phyloP scores from a whole-genome alignment of 2,113 vertebrate genomes.

The Varanus salvator region DNA sequence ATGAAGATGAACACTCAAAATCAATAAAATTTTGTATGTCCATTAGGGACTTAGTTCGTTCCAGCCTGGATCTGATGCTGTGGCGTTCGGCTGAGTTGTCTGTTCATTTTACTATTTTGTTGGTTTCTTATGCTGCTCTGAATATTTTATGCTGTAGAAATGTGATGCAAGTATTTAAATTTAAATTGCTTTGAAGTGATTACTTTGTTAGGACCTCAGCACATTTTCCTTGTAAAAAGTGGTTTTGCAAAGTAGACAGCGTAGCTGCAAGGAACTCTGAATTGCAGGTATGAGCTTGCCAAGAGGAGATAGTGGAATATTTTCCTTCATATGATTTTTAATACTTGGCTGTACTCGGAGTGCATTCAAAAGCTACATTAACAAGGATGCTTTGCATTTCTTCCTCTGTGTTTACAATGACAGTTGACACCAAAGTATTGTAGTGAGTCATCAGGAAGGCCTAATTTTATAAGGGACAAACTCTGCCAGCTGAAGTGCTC shows the following conservation, averaged over 20 bases:
- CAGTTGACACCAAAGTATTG: not conserved
- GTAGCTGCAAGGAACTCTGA: constrained; percentile 16
- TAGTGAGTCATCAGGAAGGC: constrained; percentile 8
- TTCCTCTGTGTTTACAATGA: constrained; percentile 45
- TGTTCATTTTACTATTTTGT: not conserved
- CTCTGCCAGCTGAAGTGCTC: not conserved
- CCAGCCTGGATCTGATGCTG: not conserved
- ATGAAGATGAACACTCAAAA: not conserved
- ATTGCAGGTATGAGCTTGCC: not conserved
- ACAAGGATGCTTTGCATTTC: constrained; percentile 28
- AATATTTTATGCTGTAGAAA: constrained; percentile 33
- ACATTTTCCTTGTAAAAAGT: not conserved
- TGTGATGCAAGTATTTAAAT: constrained; percentile 52
- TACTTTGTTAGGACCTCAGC: constrained; percentile 22
- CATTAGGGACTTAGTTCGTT: not conserved
- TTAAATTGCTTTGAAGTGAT: constrained; percentile 41
- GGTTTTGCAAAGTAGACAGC: not conserved
- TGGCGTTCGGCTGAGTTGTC: not conserved
- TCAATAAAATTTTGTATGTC: not conserved
- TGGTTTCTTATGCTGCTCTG: not conserved
- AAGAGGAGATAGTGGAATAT: not conserved
- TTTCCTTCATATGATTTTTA: constrained; percentile 28
- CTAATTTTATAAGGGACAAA: not conserved
- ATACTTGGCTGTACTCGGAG: constrained; percentile 30
- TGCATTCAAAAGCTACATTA: constrained; percentile 37